Base-by-base conservation (phyloP, 2,113 vertebrate species). In the Zosterops japonicus region DNA sequence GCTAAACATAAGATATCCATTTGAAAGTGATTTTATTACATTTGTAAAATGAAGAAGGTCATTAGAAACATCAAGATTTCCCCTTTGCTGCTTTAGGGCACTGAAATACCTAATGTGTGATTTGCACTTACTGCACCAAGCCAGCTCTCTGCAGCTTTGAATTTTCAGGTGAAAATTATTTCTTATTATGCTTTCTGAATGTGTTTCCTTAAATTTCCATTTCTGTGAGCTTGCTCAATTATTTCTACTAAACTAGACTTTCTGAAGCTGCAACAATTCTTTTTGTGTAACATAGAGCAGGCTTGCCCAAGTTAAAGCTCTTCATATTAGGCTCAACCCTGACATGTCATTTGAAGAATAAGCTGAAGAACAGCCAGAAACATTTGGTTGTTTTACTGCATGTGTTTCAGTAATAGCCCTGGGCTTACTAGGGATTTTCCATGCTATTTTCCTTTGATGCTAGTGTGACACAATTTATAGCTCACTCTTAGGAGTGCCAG, bases 111-210 rank as follows among this genome's bases (percentile, higher is more conserved):
- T 90, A 81, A 65, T 8, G 23, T 12, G 9, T 77, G 69, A 94
- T 95, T 87, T 95, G 82, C 87, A 84, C 95, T 92, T 95, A 75
- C 59, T 94, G 77, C 39, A 92, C 69, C 60, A 50, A 85, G 72
- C 71, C 68, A 70, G 71, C 64, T 90, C 79, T 91, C 81, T 57
- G 49, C 61, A 59, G 83, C 89, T 81, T 90, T 72, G 79, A 84
- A 86, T 96, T 95, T 96, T 83, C 76, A 93, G 93, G 91, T 96
- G 83, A 81, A 95, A 96, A 95, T 93, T 89, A 76, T 90, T 93
- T 79, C 68, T 82, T 84, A 56, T 70, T 70, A 81, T 56, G 49
- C 56, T 81, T 95, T 92, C 79, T 89, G 44, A 79, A 93, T 25
- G 42, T 75, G 57, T 85, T 94, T 67, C 91, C 74, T 92, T 81